Conservation (phyloP, 2,113 vertebrate genomes). For the Sterna hirundo region DNA sequence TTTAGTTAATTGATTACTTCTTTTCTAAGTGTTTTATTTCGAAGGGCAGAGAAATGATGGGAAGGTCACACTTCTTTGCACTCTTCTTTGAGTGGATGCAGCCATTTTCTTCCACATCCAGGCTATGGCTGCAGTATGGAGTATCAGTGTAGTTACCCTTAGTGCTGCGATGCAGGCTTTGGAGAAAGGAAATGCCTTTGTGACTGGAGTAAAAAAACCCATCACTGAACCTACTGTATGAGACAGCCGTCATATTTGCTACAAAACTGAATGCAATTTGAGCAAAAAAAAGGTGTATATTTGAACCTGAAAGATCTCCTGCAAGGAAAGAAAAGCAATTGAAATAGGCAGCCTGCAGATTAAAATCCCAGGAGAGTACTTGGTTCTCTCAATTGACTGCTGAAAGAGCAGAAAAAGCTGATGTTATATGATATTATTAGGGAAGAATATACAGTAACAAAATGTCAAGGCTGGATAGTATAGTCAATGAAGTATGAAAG, state of each 20-base stretch:
- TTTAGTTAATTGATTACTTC: background rate
- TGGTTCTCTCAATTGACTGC: constrained; percentile 39
- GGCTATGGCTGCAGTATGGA: background rate
- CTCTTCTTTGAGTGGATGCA: background rate
- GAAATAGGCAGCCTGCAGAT: constrained; percentile 35
- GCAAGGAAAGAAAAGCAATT: constrained; percentile 26
- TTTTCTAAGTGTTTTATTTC: background rate
- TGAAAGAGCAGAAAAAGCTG: constrained; percentile 39
- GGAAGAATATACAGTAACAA: constrained; percentile 41
- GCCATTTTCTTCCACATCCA: background rate
- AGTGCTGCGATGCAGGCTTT: background rate
- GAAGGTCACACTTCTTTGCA: too few species aligned
- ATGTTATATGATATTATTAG: constrained; percentile 48
- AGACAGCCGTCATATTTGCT: background rate
- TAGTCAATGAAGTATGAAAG: constrained; percentile 48
- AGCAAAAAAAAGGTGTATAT: background rate
- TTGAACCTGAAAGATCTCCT: constrained; percentile 20
- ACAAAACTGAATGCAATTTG: background rate
- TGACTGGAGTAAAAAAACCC: background rate
- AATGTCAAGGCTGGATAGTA: constrained; percentile 37
- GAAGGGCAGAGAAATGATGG: background rate
- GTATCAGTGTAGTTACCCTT: background rate
- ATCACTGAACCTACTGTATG: background rate
- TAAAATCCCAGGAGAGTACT: constrained; percentile 35
- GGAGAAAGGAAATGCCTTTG: background rate